phyloP scores from a whole-genome alignment of 2,113 vertebrate species.

The Danionella cerebrum region DNA sequence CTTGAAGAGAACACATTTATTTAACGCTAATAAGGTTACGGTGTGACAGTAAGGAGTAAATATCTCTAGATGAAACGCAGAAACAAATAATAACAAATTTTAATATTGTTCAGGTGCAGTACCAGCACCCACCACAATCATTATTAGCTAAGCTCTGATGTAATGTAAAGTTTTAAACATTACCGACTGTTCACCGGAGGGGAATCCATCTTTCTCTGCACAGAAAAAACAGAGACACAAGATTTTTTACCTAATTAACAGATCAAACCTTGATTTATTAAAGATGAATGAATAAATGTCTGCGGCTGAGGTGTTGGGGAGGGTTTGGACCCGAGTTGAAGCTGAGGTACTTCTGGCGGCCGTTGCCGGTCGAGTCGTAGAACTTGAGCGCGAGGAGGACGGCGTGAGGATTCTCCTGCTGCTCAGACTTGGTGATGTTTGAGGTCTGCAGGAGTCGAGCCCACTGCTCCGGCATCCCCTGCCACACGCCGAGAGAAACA shows the following conservation, averaged over 20 bases:
- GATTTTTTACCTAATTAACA: no score
- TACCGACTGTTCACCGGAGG: slow-evolving; percentile 80
- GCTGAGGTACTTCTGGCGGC: slow-evolving; percentile 96
- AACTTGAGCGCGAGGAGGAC: slow-evolving; percentile 95
- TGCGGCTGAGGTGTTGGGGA: no score
- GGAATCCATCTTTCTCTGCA: slow-evolving; percentile 88
- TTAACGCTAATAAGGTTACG: not conserved
- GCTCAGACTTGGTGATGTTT: slow-evolving; percentile 96
- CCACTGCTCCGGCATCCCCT: slow-evolving; percentile 99
- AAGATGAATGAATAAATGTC: no score
- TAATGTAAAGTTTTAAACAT: no score
- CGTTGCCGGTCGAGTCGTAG: slow-evolving; percentile 91
- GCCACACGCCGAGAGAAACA: not conserved
- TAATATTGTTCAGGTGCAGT: no score
- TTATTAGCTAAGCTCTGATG: no score
- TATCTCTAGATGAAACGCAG: no score
- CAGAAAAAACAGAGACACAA: not conserved
- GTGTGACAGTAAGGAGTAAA: no score
- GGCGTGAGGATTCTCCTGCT: slow-evolving; percentile 98
- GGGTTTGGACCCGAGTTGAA: slow-evolving; percentile 87
- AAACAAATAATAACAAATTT: no score
- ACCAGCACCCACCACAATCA: no score
- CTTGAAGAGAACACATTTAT: slow-evolving; percentile 46
- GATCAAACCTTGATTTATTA: no score
- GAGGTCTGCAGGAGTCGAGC: slow-evolving; percentile 92